Evolutionary conservation across 1,140 invertebrate species (phyloP), one percentile per base, ranked within the genome.

Genomic region (Drosophila arizonae): DNA sequence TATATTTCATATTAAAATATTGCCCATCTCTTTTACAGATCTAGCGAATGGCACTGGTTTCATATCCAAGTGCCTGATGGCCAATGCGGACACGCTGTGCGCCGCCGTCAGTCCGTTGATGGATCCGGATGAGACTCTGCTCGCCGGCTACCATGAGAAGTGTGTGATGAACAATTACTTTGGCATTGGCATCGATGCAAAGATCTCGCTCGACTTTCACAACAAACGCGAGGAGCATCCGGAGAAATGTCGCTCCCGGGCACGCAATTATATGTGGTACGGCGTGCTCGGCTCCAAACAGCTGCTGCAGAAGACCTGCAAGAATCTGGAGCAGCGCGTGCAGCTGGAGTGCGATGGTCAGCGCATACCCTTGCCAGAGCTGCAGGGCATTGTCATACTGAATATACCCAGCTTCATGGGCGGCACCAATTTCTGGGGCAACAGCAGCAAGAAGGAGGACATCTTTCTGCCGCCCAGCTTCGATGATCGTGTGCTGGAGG

Each of bases 151-250:
- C 92, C 96, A 96, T 77, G 98, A 99, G 92, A 95, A 96, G 74
- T 98, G 97, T 75, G 98, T 99, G 1, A 99, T 99, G 98, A 99
- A 99, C 91, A 99, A 99, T 92, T 99, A 99, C 92, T 99, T 99
- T 92, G 98, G 98, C 1, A 99, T 99, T 90, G 98, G 98, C 11
- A 97, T 99, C 52, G 98, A 99, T 93, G 98, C 98, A 1, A 99
- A 99, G 92, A 99, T 99, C 28, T 98, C 97, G 9, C 92, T 99
- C 9, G 98, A 99, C 90, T 99, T 99, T 92, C 98, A 99, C 92
- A 97, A 98, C 84, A 99, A 99, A 92, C 93, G 98, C 30, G 98
- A 99, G 91, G 98, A 99, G 91, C 98, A 99, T 93, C 98, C 98
- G 1, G 97, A 99, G 90, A 99, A 99, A 91, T 99, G 98, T 92